Conservation (phyloP, 1,140 invertebrate species). For the Drosophila lacteicornis region DNA sequence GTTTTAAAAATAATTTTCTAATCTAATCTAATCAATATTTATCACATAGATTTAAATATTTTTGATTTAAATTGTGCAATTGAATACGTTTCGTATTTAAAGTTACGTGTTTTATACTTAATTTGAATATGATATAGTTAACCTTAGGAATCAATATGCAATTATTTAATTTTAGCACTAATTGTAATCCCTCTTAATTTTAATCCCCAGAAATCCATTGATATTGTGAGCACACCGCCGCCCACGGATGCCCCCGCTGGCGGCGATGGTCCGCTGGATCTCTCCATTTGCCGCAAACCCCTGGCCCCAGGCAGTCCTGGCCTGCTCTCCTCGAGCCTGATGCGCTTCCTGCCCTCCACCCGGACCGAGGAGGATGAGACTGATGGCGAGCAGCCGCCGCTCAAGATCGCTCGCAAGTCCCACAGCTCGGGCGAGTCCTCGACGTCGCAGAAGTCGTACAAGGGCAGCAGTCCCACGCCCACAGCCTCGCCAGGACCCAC, state of each 20-base stretch:
- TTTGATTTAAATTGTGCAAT: too few species aligned
- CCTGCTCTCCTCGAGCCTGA: conserved; percentile 15
- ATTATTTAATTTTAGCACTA: too few species aligned
- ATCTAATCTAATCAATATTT: too few species aligned
- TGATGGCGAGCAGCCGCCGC: conserved; percentile 31
- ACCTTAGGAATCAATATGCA: too few species aligned
- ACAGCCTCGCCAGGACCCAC: conserved; percentile 73
- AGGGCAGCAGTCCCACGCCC: conserved; percentile 70
- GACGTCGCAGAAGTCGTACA: conserved; percentile 58
- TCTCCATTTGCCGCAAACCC: conserved; percentile 87
- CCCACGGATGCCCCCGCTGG: conserved; percentile 40
- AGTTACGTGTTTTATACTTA: too few species aligned
- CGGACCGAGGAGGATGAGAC: conserved; percentile 27
- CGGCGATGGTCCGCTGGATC: conserved; percentile 89
- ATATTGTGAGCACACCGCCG: conserved; percentile 75
- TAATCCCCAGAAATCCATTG: conserved; percentile 71
- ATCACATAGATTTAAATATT: too few species aligned
- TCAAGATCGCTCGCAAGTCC: conserved; percentile 38
- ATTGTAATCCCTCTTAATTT: neutral
- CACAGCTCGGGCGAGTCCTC: conserved; percentile 67
- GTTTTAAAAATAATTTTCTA: too few species aligned
- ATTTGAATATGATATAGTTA: too few species aligned
- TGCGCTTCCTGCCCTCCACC: conserved; percentile 37
- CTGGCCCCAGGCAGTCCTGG: neutral
- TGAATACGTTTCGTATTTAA: too few species aligned